phyloP scores from a whole-genome alignment of 2,797 vertebrate genomes.

The Columba guinea region DNA sequence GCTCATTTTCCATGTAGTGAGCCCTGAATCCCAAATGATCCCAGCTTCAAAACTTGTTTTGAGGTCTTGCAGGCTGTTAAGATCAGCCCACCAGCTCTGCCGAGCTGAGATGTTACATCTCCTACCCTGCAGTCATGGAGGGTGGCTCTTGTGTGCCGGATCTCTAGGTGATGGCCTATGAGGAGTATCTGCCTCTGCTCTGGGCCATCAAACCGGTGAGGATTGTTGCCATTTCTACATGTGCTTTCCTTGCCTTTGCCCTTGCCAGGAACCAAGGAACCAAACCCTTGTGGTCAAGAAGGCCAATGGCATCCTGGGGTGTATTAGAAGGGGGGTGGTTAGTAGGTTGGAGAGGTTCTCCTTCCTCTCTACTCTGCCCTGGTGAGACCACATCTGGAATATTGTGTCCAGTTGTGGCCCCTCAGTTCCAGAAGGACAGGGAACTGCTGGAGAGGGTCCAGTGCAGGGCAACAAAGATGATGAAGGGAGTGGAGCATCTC shows the following conservation, averaged over 20 bases:
- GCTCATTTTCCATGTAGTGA: not conserved
- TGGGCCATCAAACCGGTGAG: not conserved
- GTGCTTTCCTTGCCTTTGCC: not conserved
- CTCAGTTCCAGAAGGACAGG: too few species aligned
- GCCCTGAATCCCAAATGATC: not conserved
- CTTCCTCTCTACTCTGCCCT: too few species aligned
- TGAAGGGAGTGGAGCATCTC: too few species aligned
- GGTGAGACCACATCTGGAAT: too few species aligned
- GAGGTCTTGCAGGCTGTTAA: not conserved
- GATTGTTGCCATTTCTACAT: not conserved
- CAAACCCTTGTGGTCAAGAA: too few species aligned
- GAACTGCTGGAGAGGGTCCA: too few species aligned
- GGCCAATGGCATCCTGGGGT: too few species aligned
- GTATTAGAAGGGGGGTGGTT: too few species aligned
- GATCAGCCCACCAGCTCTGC: not conserved
- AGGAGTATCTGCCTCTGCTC: not conserved
- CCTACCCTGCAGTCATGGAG: fast-evolving
- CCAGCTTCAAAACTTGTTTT: not conserved
- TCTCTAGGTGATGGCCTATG: not conserved
- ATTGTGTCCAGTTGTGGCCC: too few species aligned
- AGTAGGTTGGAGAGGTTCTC: too few species aligned
- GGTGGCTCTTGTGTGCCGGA: not conserved
- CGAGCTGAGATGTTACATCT: not conserved
- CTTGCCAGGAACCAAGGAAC: not conserved
- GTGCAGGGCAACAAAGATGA: too few species aligned